These are phyloP conservation scores for Drosophila murphyi DNA, from an alignment of 1,140 invertebrate genomes.

Conservation along the genomic window DNA sequence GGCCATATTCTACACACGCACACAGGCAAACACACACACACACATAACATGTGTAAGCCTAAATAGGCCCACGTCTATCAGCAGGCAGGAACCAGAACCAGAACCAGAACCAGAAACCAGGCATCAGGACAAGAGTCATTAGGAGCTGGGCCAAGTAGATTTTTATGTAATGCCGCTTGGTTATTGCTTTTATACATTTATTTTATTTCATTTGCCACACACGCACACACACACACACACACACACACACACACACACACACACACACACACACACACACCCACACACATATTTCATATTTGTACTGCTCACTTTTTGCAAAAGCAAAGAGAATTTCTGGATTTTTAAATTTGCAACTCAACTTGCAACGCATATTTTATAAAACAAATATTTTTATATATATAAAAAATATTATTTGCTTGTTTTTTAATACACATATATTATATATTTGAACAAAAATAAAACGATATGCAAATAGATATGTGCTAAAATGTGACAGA, in stretches of 20 bases:
- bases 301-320: slow-evolving; percentile 17
- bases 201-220: slow-evolving; percentile 75
- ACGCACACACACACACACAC: slow-evolving; percentile 27
- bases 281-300: slow-evolving; percentile 36
- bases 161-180: slow-evolving; percentile 82
- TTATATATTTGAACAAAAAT: no score
- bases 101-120: background rate
- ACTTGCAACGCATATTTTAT: no score
- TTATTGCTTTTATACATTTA: slow-evolving; percentile 82
- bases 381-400: no score
- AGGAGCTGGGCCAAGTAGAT: slow-evolving; percentile 77
- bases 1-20: slow-evolving; percentile 74
- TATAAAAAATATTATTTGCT: no score
- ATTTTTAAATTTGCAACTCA: background rate
- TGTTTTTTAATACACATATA: no score
- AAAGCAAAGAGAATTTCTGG: background rate
- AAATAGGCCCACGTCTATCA: slow-evolving; percentile 71
- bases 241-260: slow-evolving; percentile 9
- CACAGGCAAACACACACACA: slow-evolving; percentile 42
- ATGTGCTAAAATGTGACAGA: no score
- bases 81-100: slow-evolving; percentile 14
- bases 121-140: slow-evolving; percentile 58
- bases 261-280: background rate
- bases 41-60: slow-evolving; percentile 31
- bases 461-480: no score